phyloP scores from a whole-genome alignment of 2,888 invertebrate genomes.

The Micoletzkya japonica region DNA sequence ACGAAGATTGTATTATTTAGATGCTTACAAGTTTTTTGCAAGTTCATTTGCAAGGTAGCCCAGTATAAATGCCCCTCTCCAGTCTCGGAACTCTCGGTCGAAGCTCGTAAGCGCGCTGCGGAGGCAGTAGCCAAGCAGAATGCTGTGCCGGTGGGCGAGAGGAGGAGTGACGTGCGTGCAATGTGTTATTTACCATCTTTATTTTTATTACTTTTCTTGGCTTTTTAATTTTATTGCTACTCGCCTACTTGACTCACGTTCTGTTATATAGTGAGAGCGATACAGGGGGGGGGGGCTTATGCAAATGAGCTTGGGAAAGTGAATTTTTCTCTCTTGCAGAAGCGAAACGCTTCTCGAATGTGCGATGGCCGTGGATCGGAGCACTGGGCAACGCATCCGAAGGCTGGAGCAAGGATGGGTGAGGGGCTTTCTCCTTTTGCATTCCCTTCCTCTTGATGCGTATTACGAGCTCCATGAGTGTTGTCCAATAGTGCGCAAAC shows the following conservation, averaged over 20 bases:
- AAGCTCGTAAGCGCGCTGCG: slow-evolving; percentile 11
- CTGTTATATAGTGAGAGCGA: too few relatives aligned
- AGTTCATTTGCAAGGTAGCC: too few relatives aligned
- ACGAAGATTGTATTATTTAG: too few relatives aligned
- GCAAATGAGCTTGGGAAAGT: not conserved
- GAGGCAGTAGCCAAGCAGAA: slow-evolving; percentile 8
- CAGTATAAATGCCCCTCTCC: too few relatives aligned
- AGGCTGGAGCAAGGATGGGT: not conserved
- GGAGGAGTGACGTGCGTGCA: slow-evolving; percentile 16
- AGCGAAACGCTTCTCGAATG: not conserved
- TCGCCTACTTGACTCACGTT: too few relatives aligned
- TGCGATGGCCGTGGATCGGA: slow-evolving; percentile 3
- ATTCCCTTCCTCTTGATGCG: not conserved
- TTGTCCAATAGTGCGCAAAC: not conserved
- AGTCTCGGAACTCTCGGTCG: slow-evolving; percentile 8
- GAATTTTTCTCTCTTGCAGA: not conserved
- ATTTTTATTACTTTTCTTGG: too few relatives aligned
- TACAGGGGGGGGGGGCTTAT: too few relatives aligned
- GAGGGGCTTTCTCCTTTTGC: not conserved
- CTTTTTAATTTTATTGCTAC: too few relatives aligned
- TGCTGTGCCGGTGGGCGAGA: slow-evolving; percentile 25
- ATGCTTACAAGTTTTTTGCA: too few relatives aligned
- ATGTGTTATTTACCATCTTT: too few relatives aligned
- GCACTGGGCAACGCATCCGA: slow-evolving; percentile 1
- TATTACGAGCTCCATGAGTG: not conserved